phyloP scores from a whole-genome alignment of 1,140 invertebrate species.

The Ylistrum balloti region DNA sequence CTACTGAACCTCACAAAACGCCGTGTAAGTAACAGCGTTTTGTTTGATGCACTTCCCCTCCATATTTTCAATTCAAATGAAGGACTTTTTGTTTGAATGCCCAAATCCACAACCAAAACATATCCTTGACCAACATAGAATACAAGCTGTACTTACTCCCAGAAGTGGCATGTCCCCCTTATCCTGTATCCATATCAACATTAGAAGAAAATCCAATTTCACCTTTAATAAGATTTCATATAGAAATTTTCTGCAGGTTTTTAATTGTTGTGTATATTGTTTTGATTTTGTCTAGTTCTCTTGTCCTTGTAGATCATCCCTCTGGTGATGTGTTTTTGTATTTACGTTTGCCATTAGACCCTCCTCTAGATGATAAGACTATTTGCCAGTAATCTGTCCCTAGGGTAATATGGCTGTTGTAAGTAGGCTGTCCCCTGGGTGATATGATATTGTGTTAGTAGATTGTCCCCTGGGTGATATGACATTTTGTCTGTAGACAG shows the following conservation, averaged over 20 bases:
- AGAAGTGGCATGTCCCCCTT: background rate
- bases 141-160: background rate
- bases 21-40: constrained; percentile 58
- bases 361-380: background rate
- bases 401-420: background rate
- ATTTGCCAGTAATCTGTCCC: background rate
- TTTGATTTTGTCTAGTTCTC: background rate
- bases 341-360: background rate
- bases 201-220: background rate
- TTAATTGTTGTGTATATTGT: background rate
- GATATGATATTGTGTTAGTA: background rate
- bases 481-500: no score
- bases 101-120: background rate
- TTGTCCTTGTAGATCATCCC: background rate
- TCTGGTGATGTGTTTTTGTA: no score
- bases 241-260: background rate
- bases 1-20: constrained; percentile 53
- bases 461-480: background rate
- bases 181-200: background rate
- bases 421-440: background rate
- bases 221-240: constrained; percentile 20
- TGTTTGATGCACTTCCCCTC: background rate
- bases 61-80: background rate
- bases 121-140: background rate
- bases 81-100: background rate